A percentile compares a stretch with the other conserved stretches of the same genome.
These are phyloP conservation scores for Macrocentrus cingulum DNA, from an alignment of 1,140 invertebrate species.

Conservation along the genomic window DNA sequence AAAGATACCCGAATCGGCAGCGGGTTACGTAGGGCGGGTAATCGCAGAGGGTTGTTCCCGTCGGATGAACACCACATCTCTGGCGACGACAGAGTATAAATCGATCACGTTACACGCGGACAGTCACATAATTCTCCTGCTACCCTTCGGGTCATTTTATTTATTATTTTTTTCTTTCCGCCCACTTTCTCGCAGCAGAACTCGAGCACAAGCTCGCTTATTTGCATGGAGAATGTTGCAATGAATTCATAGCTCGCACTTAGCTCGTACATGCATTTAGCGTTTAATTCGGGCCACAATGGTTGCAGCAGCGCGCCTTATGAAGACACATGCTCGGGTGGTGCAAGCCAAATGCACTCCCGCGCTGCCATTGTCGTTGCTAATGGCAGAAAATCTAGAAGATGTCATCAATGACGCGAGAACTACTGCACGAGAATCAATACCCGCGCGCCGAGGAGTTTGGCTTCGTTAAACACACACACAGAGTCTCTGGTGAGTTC, in stretches of 20 bases:
- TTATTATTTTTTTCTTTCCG: neutral
- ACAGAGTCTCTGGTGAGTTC: constrained; percentile 25
- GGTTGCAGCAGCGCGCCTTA: constrained; percentile 42
- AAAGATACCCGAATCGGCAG: too few species aligned
- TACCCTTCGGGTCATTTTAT: neutral
- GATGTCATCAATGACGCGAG: constrained; percentile 8
- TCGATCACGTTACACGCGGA: constrained; percentile 44
- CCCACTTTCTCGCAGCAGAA: too few species aligned
- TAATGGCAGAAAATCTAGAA: constrained; percentile 34
- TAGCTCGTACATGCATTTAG: constrained; percentile 44
- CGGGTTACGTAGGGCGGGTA: constrained; percentile 15
- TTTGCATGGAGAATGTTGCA: constrained; percentile 44
- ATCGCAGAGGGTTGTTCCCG: constrained; percentile 35
- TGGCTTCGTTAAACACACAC: too few species aligned
- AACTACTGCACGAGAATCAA: too few species aligned
- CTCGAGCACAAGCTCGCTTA: too few species aligned
- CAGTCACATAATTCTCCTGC: constrained; percentile 43
- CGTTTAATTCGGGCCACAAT: constrained; percentile 47
- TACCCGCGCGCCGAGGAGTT: too few species aligned
- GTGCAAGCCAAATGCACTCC: constrained; percentile 47
- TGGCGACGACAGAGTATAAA: constrained; percentile 44
- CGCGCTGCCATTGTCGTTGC: constrained; percentile 39
- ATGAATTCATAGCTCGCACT: constrained; percentile 43
- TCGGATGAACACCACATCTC: constrained; percentile 36
- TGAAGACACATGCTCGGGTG: constrained; percentile 49